Evolutionary conservation across 92 coral and sea anemone species (phyloP), one percentile per base, ranked within the genome.

Genomic region (Umimayanthus chanpuru): DNA sequence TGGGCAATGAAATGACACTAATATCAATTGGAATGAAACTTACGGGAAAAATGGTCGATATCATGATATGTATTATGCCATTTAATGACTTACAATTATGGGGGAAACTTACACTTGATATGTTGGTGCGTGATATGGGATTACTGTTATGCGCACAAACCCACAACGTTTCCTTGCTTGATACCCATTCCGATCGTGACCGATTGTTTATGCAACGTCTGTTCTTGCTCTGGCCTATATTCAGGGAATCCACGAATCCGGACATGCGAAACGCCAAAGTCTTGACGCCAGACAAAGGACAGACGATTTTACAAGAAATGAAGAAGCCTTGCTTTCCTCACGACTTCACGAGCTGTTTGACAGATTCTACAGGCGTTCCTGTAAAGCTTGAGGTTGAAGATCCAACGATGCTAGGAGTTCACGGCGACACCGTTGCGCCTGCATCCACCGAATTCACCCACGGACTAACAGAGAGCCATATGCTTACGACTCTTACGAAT

Each of bases 321-420:
- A 95, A 95, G 94, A 95, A 95, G 90, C 87, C 87, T 41, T 95
- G 96, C 85, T 85, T 92, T 53, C 91, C 93, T 81, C 92, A 95
- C 55, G 98, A 95, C 89, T 95, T 95, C 71, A 78, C 98, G 43
- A 95, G 92, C 64, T 95, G 98, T 85, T 81, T 95, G 91, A 87
- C 88, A 25, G 92, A 92, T 16, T 77, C 90, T 38, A 20, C 90
- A 38, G 94, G 94, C 15, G 96, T 95, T 18, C 96, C 96, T 32
- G 98, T 97, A 71, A 97, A 97, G 88, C 93, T 97, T 18, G 99
- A 97, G 85, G 94, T 91, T 40, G 98, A 97, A 71, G 99, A 95
- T n/a, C 86, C 95, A 32, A 88, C 95, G 39, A 95, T 97, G 99
- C 92, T 91, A 28, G 96, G 92, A 39, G 90, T 93, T 44, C 90